A percentile compares a stretch with the other conserved stretches of the same genome.
phyloP scores from a whole-genome alignment of 2,113 vertebrate species.

The Ptyas mucosa region DNA sequence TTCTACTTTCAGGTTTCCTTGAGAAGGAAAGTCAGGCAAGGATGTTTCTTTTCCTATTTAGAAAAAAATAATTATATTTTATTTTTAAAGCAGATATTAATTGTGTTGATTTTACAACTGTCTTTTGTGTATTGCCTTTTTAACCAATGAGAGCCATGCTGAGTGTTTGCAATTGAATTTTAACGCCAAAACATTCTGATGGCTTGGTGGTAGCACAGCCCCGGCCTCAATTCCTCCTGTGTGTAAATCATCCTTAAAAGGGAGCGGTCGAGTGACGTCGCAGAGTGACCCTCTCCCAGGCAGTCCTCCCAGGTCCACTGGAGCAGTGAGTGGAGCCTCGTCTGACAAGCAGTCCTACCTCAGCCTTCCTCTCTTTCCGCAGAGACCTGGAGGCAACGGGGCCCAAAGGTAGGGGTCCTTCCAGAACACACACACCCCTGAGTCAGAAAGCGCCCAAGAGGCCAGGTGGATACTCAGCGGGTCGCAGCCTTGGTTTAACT shows the following conservation, averaged over 20 bases:
- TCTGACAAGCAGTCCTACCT: accelerated
- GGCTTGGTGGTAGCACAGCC: background rate
- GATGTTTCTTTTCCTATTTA: background rate
- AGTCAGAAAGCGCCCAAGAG: background rate
- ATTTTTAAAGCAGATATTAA: background rate
- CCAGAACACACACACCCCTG: too few species aligned
- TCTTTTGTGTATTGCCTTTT: background rate
- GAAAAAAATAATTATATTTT: background rate
- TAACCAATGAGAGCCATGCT: background rate
- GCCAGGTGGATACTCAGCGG: background rate
- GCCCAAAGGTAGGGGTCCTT: conserved; percentile 34
- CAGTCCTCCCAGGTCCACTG: background rate
- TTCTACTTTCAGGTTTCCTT: background rate
- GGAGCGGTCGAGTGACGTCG: accelerated
- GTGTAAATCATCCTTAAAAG: background rate
- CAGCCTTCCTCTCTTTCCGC: background rate
- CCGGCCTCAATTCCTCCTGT: background rate
- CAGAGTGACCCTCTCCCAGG: background rate
- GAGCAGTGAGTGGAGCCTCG: accelerated
- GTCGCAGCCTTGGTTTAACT: background rate
- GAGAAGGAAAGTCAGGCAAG: background rate
- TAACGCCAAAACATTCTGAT: background rate
- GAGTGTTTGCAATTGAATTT: background rate
- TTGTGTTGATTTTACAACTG: background rate
- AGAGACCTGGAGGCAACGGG: accelerated